Base-by-base conservation (phyloP, 1,140 invertebrate species). In the Aradophagus sp. region DNA sequence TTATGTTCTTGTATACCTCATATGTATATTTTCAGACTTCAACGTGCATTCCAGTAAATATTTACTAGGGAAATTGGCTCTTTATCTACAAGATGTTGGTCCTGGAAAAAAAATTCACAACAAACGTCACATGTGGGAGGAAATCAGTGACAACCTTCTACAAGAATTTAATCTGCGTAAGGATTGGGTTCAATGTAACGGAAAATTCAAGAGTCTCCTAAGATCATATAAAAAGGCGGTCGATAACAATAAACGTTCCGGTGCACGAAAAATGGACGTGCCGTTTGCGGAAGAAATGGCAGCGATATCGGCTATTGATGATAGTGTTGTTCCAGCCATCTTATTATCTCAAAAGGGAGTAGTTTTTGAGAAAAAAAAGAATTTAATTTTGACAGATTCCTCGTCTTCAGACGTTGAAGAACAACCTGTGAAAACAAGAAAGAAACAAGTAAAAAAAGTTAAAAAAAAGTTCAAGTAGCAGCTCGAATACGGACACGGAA, bases 341-440 rank as follows among this genome's bases (percentile, higher is more conserved):
- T 19, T 38, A 19, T 19, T 38, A 10, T 19, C 36, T 1, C 36
- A 38, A 38, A 38, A 38, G 19, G 36, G 36, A 2, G n/a, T 38
- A 2, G n/a, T 17, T 10, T 19, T 5, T 23, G 20, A 38, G 10
- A 38, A 19, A 38, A 17, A 38, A 19, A 38, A 38, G n/a, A 19
- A 19, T 14, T 15, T 15, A n/a, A n/a, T n/a, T n/a, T n/a, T n/a
- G n/a, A 13, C 5, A 4, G 34, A 35, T 3, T 1, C 12, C 34
- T 2, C 5, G 2, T 14, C 5, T 23, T 23, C 20, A 23, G 20
- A 35, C 12, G 12, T 13, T 35, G 34, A 35, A 35, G 5, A 35
- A 8, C 8, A 23, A 5, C 4, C 20, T 5, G 20, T 23, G 20
- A 23, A 23, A 23, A 23, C 20, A 5, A 23, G 20, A 23, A n/a